phyloP scores from a whole-genome alignment of 2,888 invertebrate species.

The Pseudeuparius sepicola region DNA sequence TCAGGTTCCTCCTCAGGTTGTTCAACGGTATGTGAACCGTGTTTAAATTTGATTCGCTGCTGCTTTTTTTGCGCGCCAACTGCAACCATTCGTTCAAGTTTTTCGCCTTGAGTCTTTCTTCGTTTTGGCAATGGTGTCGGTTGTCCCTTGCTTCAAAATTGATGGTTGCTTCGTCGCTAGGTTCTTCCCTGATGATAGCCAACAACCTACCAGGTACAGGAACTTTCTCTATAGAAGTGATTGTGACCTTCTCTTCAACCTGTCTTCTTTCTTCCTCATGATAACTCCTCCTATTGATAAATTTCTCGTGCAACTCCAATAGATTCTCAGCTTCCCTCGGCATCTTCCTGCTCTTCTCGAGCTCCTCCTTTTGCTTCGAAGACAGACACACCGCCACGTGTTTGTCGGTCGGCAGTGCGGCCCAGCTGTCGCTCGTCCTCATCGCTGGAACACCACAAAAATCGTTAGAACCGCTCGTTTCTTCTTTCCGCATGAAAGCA shows the following conservation, averaged over 20 bases:
- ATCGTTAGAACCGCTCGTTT: too few relatives aligned
- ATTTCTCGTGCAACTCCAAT: slow-evolving; percentile 60
- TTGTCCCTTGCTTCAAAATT: slow-evolving; percentile 20
- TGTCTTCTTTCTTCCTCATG: slow-evolving; percentile 27
- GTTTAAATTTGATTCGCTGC: slow-evolving; percentile 29
- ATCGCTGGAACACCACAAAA: slow-evolving; percentile 15
- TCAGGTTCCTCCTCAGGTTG: slow-evolving; percentile 19
- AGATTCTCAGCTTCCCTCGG: slow-evolving; percentile 55
- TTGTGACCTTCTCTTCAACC: slow-evolving; percentile 12
- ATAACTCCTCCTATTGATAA: slow-evolving; percentile 45
- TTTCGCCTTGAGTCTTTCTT: slow-evolving; percentile 32
- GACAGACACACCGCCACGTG: slow-evolving; percentile 55
- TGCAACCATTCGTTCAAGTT: slow-evolving; percentile 43
- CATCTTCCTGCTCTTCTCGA: slow-evolving; percentile 47
- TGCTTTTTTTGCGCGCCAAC: slow-evolving; percentile 37
- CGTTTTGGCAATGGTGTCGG: too few relatives aligned
- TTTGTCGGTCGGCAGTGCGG: slow-evolving; percentile 51
- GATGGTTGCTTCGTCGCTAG: slow-evolving; percentile 18
- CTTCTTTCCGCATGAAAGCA: slow-evolving; percentile 19
- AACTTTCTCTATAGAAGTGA: slow-evolving; percentile 9
- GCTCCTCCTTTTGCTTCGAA: slow-evolving; percentile 56
- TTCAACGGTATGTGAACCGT: slow-evolving; percentile 24
- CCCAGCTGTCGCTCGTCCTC: too few relatives aligned
- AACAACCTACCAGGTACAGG: slow-evolving; percentile 43
- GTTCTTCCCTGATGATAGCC: slow-evolving; percentile 49